Evolutionary conservation across 2,113 vertebrate genomes (phyloP), one percentile per base, ranked within the genome.

Genomic region (Astur gentilis): DNA sequence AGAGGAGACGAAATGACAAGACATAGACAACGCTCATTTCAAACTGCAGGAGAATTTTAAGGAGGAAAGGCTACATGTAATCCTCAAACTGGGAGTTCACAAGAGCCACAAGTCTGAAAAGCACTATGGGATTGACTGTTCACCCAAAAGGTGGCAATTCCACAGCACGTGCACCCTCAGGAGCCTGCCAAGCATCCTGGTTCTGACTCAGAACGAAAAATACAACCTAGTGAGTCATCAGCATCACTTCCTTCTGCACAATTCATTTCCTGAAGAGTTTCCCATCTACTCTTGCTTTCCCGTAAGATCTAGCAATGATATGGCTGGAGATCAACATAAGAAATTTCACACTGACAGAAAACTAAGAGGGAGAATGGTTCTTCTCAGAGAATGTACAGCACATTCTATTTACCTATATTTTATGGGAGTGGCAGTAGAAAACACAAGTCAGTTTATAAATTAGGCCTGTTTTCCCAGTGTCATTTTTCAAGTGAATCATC

Each of bases 401-500:
- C 19, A 31, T 70, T 78, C 34, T 89, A 61, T 91, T 93, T 83
- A 71, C 40, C 72, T 73, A 8, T 57, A 61, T 70, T 80, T 83
- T 79, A 58, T 45, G 52, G 83, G 88, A 92, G 70, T 65, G 83
- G 83, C 50, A 52, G 77, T 47, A 89, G 67, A 95, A 95, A 95
- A 94, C 14, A 11, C 66, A 93, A 87, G 42, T 72, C 36, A 58
- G 78, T 88, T 94, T 97, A 96, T 60, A 95, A 88, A 93, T 93
- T 85, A 94, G 40, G n/a, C 27, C 84, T 91, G 27, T 83, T 93
- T 95, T 88, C 83, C 64, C 1, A 16, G 77, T 92, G 70, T 72
- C 69, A 15, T 91, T 96, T 97, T 96, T 85, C 64, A 91, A 66
- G 82, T 95, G 90, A 97, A 95, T 96, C 95, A 97, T 83, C 77